These are phyloP conservation scores for Eulemur macaco DNA, from an alignment of 2,113 vertebrate genomes.

Conservation along the genomic window DNA sequence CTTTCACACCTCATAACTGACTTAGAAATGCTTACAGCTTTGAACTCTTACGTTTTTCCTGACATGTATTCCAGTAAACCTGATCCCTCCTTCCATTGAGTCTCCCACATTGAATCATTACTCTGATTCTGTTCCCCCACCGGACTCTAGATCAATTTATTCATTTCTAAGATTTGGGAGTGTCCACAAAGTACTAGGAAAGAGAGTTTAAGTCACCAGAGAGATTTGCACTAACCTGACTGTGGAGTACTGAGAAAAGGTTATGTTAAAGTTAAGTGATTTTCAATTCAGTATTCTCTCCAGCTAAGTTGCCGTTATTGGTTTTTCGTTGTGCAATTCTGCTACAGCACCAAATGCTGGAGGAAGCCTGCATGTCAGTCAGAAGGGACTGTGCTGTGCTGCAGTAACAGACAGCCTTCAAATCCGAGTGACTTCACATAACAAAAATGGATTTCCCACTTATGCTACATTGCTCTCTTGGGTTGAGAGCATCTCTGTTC, in stretches of 20 bases:
- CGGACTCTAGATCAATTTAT: constrained; percentile 2
- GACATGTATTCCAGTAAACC: neutral
- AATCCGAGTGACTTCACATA: neutral
- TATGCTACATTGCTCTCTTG: neutral
- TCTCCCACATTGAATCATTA: neutral
- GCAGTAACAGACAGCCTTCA: neutral
- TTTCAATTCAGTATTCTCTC: neutral
- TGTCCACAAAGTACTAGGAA: neutral
- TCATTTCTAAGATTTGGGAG: neutral
- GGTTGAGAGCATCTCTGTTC: neutral
- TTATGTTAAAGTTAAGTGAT: neutral
- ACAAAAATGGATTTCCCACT: neutral
- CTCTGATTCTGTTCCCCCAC: neutral
- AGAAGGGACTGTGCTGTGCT: neutral
- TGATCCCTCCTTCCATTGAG: neutral
- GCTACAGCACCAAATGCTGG: neutral
- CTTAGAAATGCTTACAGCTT: neutral
- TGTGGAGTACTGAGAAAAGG: neutral
- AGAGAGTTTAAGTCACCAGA: neutral
- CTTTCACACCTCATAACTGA: neutral
- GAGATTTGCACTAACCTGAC: neutral
- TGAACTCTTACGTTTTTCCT: neutral
- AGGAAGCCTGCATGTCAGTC: neutral
- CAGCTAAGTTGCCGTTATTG: neutral
- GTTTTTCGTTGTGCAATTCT: neutral